A percentile compares a stretch with the other conserved stretches of the same genome.
These are phyloP conservation scores for Orussus abietinus DNA, from an alignment of 1,140 invertebrate species.

Conservation along the genomic window DNA sequence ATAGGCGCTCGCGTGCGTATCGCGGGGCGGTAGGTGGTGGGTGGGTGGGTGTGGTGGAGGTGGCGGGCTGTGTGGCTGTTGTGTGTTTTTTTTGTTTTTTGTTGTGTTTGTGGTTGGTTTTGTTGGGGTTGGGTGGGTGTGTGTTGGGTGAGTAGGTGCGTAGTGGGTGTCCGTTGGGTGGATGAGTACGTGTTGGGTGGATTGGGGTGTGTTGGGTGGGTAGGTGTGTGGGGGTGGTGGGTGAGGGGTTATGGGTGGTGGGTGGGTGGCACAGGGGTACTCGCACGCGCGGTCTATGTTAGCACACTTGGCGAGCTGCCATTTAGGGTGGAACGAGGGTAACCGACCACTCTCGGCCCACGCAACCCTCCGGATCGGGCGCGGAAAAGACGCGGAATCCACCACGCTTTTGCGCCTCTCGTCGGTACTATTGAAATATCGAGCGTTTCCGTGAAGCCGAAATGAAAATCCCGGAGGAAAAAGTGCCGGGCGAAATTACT, in stretches of 20 bases:
- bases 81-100: too few relatives aligned
- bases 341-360: background rate
- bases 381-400: background rate
- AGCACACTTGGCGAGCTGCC: constrained; percentile 49
- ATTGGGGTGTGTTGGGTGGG: background rate
- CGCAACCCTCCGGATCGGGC: background rate
- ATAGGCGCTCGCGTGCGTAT: constrained; percentile 41
- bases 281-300: constrained; percentile 28
- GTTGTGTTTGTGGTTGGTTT: too few relatives aligned
- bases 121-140: too few relatives aligned
- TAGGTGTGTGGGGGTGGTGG: constrained; percentile 1
- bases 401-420: too few relatives aligned
- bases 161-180: too few relatives aligned
- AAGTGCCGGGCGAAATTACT: too few relatives aligned
- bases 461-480: too few relatives aligned
- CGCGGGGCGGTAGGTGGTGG: constrained; percentile 15
- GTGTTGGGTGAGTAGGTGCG: too few relatives aligned
- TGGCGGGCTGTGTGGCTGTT: too few relatives aligned
- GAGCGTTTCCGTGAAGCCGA: too few relatives aligned
- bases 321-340: constrained; percentile 39
- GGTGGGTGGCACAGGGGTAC: constrained; percentile 19
- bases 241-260: background rate
- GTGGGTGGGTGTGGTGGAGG: constrained; percentile 1
- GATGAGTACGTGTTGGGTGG: too few relatives aligned
- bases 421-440: too few relatives aligned